Evolutionary conservation across 2,888 invertebrate genomes (phyloP).

Genomic region (Desoria tigrina): DNA sequence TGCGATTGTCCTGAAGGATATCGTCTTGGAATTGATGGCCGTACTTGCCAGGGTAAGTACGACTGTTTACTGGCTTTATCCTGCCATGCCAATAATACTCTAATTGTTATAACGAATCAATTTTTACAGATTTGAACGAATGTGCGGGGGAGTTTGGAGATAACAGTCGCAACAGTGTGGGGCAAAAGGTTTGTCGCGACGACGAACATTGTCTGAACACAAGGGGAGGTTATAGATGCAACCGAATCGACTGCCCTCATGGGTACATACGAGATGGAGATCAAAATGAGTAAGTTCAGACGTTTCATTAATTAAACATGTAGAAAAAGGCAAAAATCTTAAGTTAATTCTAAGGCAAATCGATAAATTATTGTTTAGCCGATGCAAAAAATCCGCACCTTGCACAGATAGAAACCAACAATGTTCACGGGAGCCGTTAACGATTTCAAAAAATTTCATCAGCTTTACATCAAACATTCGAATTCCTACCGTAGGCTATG

Average conservation of each 20-base stretch:
- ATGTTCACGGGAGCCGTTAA: constrained; percentile 78
- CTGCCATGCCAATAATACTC: no score
- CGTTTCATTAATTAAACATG: neutral
- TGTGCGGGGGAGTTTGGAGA: constrained; percentile 57
- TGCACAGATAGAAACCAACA: constrained; percentile 33
- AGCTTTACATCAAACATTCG: constrained; percentile 83
- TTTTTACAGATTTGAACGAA: constrained; percentile 71
- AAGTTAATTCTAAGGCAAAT: neutral
- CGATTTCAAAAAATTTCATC: constrained; percentile 90
- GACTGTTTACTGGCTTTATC: no score
- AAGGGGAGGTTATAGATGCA: constrained; percentile 84
- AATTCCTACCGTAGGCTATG: constrained; percentile 63
- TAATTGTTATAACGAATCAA: neutral
- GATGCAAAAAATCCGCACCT: constrained; percentile 48
- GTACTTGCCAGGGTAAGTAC: constrained; percentile 78
- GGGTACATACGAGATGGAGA: constrained; percentile 77
- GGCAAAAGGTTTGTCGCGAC: constrained; percentile 55
- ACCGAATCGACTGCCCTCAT: constrained; percentile 77
- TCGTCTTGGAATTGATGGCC: constrained; percentile 69
- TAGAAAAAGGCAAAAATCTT: no score
- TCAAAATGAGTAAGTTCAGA: constrained; percentile 79
- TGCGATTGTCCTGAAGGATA: constrained; percentile 76
- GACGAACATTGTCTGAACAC: constrained; percentile 87
- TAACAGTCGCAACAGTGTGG: no score
- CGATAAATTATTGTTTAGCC: constrained; percentile 27